A percentile compares a stretch with the other conserved stretches of the same genome.
Conservation (phyloP, 2,888 invertebrate genomes). For the Phalangium opilio region DNA sequence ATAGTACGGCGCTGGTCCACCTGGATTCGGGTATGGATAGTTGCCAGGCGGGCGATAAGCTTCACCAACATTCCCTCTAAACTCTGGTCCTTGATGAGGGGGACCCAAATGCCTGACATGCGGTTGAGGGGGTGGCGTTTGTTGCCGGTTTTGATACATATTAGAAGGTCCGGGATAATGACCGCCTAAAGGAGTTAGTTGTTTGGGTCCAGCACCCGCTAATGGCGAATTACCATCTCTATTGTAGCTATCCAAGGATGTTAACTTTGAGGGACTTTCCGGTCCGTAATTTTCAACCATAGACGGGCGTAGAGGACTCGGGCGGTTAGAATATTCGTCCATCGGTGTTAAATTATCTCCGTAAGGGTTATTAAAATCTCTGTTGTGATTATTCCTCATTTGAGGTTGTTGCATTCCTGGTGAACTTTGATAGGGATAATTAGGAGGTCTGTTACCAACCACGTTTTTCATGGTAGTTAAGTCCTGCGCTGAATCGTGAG, state of each 20-base stretch:
- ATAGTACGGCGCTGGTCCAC: neutral
- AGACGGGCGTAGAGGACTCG: conserved; percentile 17
- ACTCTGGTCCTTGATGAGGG: neutral
- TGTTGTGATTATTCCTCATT: too few relatives aligned
- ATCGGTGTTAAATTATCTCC: conserved; percentile 6
- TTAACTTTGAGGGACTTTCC: conserved; percentile 19
- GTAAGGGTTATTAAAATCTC: too few relatives aligned
- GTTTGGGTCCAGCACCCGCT: conserved; percentile 4
- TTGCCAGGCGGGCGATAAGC: too few relatives aligned
- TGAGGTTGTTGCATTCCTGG: too few relatives aligned
- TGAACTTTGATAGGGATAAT: too few relatives aligned
- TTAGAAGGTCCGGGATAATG: conserved; percentile 7
- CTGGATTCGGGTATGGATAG: neutral
- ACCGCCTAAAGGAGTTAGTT: conserved; percentile 2
- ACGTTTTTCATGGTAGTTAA: too few relatives aligned
- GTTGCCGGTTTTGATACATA: neutral
- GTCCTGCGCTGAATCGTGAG: too few relatives aligned
- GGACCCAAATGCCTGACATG: conserved; percentile 1
- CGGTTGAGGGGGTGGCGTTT: neutral
- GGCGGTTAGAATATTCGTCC: conserved; percentile 15
- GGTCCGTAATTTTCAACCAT: conserved; percentile 17
- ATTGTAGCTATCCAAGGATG: conserved; percentile 16
- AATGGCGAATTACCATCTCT: conserved; percentile 6
- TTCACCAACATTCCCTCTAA: too few relatives aligned
- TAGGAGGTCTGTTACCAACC: too few relatives aligned